Percentiles rank a stretch among this genome's conserved stretches.
Conservation (phyloP, 2,888 invertebrate species). For the Aporophyla nigra region DNA sequence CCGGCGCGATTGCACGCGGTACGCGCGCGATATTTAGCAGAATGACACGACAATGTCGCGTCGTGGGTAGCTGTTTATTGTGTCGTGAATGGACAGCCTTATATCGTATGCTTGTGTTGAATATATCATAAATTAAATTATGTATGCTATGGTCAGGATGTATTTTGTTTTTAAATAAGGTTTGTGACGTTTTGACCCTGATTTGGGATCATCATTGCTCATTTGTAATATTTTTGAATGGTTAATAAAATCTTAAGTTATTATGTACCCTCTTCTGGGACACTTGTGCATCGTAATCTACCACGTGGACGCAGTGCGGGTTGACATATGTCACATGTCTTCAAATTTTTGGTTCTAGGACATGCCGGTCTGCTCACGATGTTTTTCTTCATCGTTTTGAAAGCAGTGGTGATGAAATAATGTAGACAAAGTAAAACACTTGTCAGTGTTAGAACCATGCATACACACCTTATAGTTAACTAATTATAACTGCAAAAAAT, state of each 20-base stretch:
- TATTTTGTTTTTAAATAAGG: slow-evolving; percentile 7
- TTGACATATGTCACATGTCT: too few species aligned
- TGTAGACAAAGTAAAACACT: too few species aligned
- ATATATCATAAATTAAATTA: slow-evolving; percentile 59
- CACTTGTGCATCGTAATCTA: too few species aligned
- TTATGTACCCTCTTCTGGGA: too few species aligned
- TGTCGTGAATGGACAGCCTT: slow-evolving; percentile 71
- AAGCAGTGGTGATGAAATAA: too few species aligned
- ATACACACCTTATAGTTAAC: too few species aligned
- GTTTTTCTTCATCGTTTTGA: too few species aligned
- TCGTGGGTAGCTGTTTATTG: slow-evolving; percentile 78
- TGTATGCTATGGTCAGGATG: slow-evolving; percentile 33
- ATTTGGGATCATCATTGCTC: background rate
- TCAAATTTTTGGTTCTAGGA: too few species aligned
- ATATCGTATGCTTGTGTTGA: slow-evolving; percentile 63
- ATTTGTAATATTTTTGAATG: background rate
- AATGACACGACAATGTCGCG: slow-evolving; percentile 80
- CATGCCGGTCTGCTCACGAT: too few species aligned
- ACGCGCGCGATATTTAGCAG: slow-evolving; percentile 80
- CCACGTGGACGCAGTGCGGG: too few species aligned
- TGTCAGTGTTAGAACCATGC: too few species aligned
- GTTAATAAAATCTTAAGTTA: background rate
- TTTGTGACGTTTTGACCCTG: background rate
- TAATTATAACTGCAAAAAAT: slow-evolving; percentile 13
- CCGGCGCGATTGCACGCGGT: slow-evolving; percentile 74